phyloP scores from a whole-genome alignment of 1,140 invertebrate genomes.

The Acyrthosiphon pisum region DNA sequence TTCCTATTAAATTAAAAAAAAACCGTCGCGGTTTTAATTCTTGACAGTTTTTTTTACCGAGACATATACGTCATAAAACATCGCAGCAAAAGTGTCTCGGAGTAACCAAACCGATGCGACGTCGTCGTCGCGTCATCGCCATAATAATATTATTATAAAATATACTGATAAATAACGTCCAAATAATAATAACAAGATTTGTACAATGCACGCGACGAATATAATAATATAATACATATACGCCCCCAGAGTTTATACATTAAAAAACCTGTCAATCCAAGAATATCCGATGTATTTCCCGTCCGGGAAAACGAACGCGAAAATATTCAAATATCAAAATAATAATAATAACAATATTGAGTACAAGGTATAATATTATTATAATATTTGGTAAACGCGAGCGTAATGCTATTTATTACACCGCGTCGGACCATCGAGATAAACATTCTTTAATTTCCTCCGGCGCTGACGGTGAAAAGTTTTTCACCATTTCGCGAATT shows the following conservation, averaged over 20 bases:
- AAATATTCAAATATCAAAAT: conserved; percentile 25
- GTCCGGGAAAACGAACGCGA: neutral
- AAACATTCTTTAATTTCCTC: conserved; percentile 48
- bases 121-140: neutral
- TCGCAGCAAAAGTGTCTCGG: neutral
- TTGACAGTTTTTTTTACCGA: neutral
- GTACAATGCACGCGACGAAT: neutral
- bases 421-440: conserved; percentile 42
- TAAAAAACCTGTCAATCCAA: conserved; percentile 45
- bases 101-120: neutral
- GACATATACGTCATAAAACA: neutral
- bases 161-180: neutral
- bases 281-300: conserved; percentile 18
- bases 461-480: neutral
- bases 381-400: neutral
- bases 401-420: conserved; percentile 17
- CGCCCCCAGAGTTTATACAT: neutral
- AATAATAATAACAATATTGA: neutral
- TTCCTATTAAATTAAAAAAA: no score
- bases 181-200: neutral
- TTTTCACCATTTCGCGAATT: conserved; percentile 11
- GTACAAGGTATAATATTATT: no score
- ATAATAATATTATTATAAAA: neutral
- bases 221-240: neutral
- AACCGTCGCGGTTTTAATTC: neutral